phyloP scores from a whole-genome alignment of 2,888 invertebrate species.

The Malacosoma neustria region DNA sequence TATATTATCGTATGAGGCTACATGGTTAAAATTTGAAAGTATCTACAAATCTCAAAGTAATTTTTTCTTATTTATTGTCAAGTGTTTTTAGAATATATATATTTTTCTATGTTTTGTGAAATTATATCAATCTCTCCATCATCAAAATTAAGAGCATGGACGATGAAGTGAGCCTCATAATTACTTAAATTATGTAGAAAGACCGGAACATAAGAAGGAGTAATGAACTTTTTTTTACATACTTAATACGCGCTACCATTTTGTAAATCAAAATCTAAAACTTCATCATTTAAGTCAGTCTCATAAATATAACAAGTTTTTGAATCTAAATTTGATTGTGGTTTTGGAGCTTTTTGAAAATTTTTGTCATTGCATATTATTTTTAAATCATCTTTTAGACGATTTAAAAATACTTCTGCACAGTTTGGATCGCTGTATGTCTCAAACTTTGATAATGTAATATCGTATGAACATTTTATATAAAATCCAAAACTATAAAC shows the following conservation, averaged over 20 bases:
- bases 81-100: slow-evolving; percentile 23
- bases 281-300: slow-evolving; percentile 8
- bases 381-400: slow-evolving; percentile 13
- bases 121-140: slow-evolving; percentile 10
- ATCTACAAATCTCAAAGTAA: slow-evolving; percentile 10
- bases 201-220: slow-evolving; percentile 10
- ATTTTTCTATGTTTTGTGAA: slow-evolving; percentile 23
- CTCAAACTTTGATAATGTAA: slow-evolving; percentile 6
- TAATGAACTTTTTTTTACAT: slow-evolving; percentile 16
- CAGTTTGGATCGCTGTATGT: slow-evolving; percentile 18
- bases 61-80: slow-evolving; percentile 7
- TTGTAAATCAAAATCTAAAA: slow-evolving; percentile 14
- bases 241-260: slow-evolving; percentile 18
- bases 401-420: slow-evolving; percentile 17
- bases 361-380: slow-evolving; percentile 4
- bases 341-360: slow-evolving; percentile 3
- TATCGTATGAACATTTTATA: slow-evolving; percentile 21
- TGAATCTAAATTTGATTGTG: slow-evolving; percentile 2
- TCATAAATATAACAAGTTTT: slow-evolving; percentile 9
- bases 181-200: slow-evolving; percentile 17
- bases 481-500: slow-evolving; percentile 24
- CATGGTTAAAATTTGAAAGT: slow-evolving; percentile 12
- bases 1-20: slow-evolving; percentile 7
- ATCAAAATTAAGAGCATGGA: slow-evolving; percentile 17
- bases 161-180: slow-evolving; percentile 25